Evolutionary conservation across 2,888 invertebrate genomes (phyloP).

Genomic region (Drosophila neotestacea): DNA sequence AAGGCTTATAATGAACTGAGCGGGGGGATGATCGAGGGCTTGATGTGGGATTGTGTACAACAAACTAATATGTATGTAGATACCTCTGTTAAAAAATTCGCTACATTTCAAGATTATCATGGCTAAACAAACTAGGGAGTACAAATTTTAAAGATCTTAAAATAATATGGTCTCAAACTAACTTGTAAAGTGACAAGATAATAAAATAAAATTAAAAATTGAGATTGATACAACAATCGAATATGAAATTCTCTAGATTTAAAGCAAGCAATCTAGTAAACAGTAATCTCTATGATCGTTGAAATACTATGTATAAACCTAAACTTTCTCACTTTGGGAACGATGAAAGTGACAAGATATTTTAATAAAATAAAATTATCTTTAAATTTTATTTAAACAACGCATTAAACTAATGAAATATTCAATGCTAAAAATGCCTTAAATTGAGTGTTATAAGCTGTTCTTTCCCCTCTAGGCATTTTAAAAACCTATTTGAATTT

Average conservation of each 20-base stretch:
- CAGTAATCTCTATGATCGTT: too few species aligned
- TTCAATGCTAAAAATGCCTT: slow-evolving; percentile 44
- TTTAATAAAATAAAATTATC: too few species aligned
- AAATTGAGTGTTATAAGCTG: slow-evolving; percentile 81
- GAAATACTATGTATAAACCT: too few species aligned
- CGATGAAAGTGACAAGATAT: too few species aligned
- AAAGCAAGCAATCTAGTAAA: too few species aligned
- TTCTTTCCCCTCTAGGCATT: slow-evolving; percentile 47
- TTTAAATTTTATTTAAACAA: slow-evolving; percentile 31
- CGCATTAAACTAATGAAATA: slow-evolving; percentile 58
- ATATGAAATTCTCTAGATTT: too few species aligned
- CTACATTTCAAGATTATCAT: neutral
- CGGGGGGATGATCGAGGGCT: slow-evolving; percentile 55
- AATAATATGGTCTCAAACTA: too few species aligned
- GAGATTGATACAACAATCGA: too few species aligned
- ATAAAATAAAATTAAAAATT: too few species aligned
- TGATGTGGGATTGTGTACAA: slow-evolving; percentile 54
- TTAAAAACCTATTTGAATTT: slow-evolving; percentile 59
- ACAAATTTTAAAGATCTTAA: neutral
- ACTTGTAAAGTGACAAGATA: too few species aligned
- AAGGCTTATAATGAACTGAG: slow-evolving; percentile 42
- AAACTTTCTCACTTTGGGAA: too few species aligned
- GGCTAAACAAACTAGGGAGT: neutral
- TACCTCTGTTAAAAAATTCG: neutral
- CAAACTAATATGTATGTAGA: slow-evolving; percentile 1